A percentile compares a stretch with the other conserved stretches of the same genome.
phyloP scores from a whole-genome alignment of 2,888 invertebrate species.

The Torymus texanus region DNA sequence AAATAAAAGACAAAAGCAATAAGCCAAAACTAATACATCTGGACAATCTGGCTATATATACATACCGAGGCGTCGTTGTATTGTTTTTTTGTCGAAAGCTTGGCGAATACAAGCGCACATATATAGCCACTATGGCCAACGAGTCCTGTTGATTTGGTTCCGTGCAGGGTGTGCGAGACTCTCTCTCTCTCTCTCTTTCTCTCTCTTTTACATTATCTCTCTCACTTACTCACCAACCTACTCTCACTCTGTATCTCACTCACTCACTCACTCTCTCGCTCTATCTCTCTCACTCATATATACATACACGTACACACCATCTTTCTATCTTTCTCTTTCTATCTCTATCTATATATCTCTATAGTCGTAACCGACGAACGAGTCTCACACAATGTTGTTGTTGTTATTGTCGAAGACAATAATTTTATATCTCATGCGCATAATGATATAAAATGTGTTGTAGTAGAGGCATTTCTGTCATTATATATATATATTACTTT shows the following conservation, averaged over 20 bases:
- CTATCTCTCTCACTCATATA: conserved; percentile 7
- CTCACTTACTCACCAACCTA: conserved; percentile 59
- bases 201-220: not conserved
- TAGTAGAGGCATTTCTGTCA: conserved; percentile 39
- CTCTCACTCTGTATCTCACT: conserved; percentile 60
- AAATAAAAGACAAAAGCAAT: conserved; percentile 12
- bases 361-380: not conserved
- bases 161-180: conserved; percentile 73
- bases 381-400: conserved; percentile 9
- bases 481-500: conserved; percentile 27
- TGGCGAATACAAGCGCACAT: conserved; percentile 54
- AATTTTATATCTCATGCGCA: conserved; percentile 11
- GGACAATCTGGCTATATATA: conserved; percentile 31
- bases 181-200: conserved; percentile 19
- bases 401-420: no score
- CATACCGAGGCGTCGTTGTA: conserved; percentile 16
- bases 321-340: conserved; percentile 58
- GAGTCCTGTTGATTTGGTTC: conserved; percentile 75
- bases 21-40: conserved; percentile 28
- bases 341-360: not conserved
- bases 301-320: conserved; percentile 53
- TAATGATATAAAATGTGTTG: conserved; percentile 6
- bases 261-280: conserved; percentile 7
- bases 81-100: conserved; percentile 50
- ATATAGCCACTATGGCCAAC: conserved; percentile 59